Evolutionary conservation across 2,113 vertebrate species (phyloP).

Genomic region (Propithecus coquereli): DNA sequence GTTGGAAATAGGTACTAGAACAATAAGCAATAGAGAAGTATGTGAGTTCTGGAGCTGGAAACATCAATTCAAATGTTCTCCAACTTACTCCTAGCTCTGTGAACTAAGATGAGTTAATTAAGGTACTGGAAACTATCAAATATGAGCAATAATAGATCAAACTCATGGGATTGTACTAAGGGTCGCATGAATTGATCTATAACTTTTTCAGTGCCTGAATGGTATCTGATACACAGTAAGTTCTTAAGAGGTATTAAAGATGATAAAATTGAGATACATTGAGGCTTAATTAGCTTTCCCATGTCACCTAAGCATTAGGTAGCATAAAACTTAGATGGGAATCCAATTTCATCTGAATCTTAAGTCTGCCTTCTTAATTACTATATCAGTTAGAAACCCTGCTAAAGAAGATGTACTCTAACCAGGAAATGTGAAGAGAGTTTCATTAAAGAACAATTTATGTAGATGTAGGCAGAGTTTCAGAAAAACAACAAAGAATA

Average conservation of each 20-base stretch:
- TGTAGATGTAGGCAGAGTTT: background rate
- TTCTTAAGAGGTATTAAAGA: background rate
- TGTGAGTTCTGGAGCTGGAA: background rate
- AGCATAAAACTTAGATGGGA: conserved; percentile 11
- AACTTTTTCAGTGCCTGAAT: background rate
- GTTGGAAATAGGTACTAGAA: background rate
- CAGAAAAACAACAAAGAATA: background rate
- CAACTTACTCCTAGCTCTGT: background rate
- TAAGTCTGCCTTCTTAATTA: conserved; percentile 22
- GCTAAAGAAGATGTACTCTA: background rate
- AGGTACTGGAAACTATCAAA: background rate
- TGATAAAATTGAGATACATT: background rate
- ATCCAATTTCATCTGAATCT: background rate
- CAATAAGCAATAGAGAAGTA: background rate
- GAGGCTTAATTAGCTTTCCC: background rate
- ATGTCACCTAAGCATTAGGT: background rate
- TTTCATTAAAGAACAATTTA: background rate
- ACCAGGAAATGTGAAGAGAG: background rate
- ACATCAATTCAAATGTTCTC: background rate
- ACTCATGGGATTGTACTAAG: background rate
- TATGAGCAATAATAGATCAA: background rate
- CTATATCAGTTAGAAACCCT: background rate
- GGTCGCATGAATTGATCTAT: background rate
- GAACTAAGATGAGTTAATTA: background rate
- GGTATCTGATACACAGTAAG: background rate